These are phyloP conservation scores for Troilus luridus DNA, from an alignment of 2,888 invertebrate species.

Conservation along the genomic window DNA sequence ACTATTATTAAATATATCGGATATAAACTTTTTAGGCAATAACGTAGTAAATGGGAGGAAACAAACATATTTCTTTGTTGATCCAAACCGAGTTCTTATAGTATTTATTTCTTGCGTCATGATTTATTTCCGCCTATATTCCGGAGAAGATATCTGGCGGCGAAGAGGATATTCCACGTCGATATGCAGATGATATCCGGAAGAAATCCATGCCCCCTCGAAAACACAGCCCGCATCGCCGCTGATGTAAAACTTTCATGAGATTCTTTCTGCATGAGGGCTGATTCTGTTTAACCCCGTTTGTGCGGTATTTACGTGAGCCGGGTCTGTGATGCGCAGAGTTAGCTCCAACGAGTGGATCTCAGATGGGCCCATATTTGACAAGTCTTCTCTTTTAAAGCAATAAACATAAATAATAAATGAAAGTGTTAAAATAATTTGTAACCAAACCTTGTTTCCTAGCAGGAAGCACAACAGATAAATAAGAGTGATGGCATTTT, in stretches of 20 bases:
- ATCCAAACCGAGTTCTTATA: too few species aligned
- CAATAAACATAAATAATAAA: too few species aligned
- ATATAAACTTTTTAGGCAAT: too few species aligned
- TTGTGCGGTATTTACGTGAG: constrained; percentile 12
- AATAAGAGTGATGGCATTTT: too few species aligned
- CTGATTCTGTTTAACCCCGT: constrained; percentile 16
- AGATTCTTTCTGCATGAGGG: constrained; percentile 19
- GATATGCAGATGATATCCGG: constrained; percentile 22
- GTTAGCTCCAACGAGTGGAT: background rate
- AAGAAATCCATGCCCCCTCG: constrained; percentile 3
- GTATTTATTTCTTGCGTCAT: background rate
- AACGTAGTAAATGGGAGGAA: too few species aligned
- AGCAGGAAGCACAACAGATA: too few species aligned
- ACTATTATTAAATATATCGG: too few species aligned
- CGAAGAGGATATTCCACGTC: constrained; percentile 3
- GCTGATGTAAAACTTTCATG: constrained; percentile 21
- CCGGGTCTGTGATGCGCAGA: background rate
- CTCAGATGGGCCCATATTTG: background rate
- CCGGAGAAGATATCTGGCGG: background rate
- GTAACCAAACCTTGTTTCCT: too few species aligned
- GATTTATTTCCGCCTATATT: background rate
- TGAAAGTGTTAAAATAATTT: too few species aligned
- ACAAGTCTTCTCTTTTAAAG: background rate
- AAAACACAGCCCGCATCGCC: background rate
- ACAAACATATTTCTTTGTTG: too few species aligned